Base-by-base conservation (phyloP, 1,140 invertebrate species). In the Muscidifurax raptorellus region DNA sequence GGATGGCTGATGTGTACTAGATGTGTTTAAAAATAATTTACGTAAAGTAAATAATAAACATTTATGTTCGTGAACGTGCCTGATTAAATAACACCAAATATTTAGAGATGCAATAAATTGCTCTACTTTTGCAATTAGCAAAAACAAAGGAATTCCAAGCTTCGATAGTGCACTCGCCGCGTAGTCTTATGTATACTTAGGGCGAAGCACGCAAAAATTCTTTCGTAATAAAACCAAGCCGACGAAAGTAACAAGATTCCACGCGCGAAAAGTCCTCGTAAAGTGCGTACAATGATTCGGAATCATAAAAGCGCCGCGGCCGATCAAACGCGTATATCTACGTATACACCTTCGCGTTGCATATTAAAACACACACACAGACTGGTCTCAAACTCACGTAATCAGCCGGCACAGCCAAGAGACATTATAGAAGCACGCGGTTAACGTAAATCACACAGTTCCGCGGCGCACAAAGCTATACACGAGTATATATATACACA, bases 401-500 rank as follows among this genome's bases (percentile, higher is more conserved):
- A 75, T 75, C 69, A 25, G 28, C 80, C 44, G n/a, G 4, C 13
- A 44, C 67, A 25, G 32, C 71, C 52, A n/a, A 69, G 66, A 69
- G 66, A 69, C 66, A 69, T 28, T 28, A 18, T n/a, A 30, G 71
- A 75, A 30, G 28, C 80, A 72, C 30, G 67, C 2, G 7, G 25
- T 18, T 10, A 59, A 18, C 69, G 80, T 72, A 40, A 82, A 75
- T 72, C 80, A 59, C 59, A 75, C 44, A 28, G n/a, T 64, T 44
- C 6, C 36, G 67, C 25, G 32, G 15, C 6, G 40, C 25, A 30
- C 52, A 59, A 59, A 59, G 52, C 52, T n/a, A n/a, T n/a, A n/a
- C n/a, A n/a, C n/a, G n/a, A n/a, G 22, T 59, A 3, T 5, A 6
- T 15, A 18, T n/a, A 59, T 18, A 59, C 52, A 7, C 18, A 59